Evolutionary conservation across 2,797 vertebrate species (phyloP), one percentile per base, ranked within the genome.

Genomic region (Melopsittacus undulatus): DNA sequence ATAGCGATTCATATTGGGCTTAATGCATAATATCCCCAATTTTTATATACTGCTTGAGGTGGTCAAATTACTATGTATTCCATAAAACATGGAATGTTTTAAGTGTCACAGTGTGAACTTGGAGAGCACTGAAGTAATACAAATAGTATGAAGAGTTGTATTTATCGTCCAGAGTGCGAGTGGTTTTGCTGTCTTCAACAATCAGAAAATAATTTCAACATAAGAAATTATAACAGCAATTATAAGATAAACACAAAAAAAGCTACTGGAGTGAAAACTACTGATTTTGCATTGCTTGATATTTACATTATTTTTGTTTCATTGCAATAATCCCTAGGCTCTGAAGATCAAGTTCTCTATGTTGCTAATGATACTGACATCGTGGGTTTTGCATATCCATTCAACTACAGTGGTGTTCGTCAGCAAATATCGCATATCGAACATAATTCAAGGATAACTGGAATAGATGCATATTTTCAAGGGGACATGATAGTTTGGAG

Each of bases 321-420:
- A 93, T 97, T 98, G 84, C 90, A 97, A 98, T 97, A 97, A 98
- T 97, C 97, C 97, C 96, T 98, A 99, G 99, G 99, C 98, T 99
- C 99, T 98, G 99, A 99, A 98, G 99, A 99, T 97, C 98, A 99
- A 98, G 98, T 99, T 98, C 99, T 99, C 98, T 99, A 99, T 99
- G 98, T 99, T 97, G 98, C 99, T 97, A 99, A 99, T 98, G 99
- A 99, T 97, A 99, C 99, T 98, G 99, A 99, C 98, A 99, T 99
- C 98, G 98, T 99, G 98, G 99, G 99, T 98, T 99, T 99, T 98
- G 98, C 99, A 98, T 99, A 99, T 98, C 99, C 99, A 89, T 99
- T 99, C 98, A 99, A 99, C 98, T 99, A 99, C 98, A 99, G 99
- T 98, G 98, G 98, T 40, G 98, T 98, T 97, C 98, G 98, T 97